Evolutionary conservation across 2,113 vertebrate genomes (phyloP).

Genomic region (Otus sunia): DNA sequence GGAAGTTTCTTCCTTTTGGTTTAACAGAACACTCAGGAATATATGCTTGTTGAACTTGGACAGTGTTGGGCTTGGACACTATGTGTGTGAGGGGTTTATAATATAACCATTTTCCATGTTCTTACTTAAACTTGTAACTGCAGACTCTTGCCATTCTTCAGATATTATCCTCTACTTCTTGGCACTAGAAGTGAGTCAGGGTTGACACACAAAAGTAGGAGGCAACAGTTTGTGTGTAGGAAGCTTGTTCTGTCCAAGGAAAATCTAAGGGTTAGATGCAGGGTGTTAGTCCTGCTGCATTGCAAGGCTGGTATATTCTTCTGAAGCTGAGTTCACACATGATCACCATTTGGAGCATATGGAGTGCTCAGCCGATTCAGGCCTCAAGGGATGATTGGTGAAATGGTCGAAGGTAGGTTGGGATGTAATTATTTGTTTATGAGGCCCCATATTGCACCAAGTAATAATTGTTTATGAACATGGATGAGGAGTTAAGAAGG

Average conservation of each 20-base stretch:
- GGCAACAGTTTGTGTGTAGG: constrained; percentile 51
- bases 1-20: background rate
- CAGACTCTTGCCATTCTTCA: background rate
- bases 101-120: background rate
- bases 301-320: background rate
- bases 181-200: constrained; percentile 33
- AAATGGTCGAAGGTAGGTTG: background rate
- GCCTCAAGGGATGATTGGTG: background rate
- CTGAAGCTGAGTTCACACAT: background rate
- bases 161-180: background rate
- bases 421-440: constrained; percentile 38
- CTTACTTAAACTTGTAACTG: background rate
- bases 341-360: background rate
- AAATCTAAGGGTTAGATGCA: constrained; percentile 1
- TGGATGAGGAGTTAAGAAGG: constrained; percentile 20
- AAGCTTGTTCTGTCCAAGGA: constrained; percentile 36
- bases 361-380: background rate
- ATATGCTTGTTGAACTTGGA: background rate
- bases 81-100: background rate
- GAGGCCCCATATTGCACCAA: background rate
- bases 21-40: background rate
- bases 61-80: background rate
- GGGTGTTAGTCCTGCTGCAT: background rate
- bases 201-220: constrained; percentile 53
- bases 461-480: constrained; percentile 31